These are phyloP conservation scores for Zaprionus lachaisei DNA, from an alignment of 1,140 invertebrate species.

Conservation along the genomic window DNA sequence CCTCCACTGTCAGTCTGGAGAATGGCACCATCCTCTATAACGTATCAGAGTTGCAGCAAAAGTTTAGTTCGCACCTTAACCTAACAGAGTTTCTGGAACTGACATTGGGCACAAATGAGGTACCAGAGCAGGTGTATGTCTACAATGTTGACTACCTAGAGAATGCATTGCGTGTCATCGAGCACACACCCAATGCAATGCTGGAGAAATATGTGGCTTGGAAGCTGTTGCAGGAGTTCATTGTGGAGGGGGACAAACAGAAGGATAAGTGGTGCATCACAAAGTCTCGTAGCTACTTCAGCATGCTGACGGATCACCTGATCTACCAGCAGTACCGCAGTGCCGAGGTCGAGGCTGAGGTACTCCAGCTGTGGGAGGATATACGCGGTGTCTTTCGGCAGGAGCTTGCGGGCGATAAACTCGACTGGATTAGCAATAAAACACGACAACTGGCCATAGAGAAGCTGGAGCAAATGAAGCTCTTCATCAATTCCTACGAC, in stretches of 20 bases:
- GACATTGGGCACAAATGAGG: slow-evolving; percentile 42
- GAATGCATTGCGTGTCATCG: slow-evolving; percentile 20
- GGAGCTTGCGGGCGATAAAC: slow-evolving; percentile 60
- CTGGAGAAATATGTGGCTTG: slow-evolving; percentile 65
- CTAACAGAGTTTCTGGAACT: slow-evolving; percentile 57
- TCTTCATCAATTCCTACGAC: slow-evolving; percentile 69
- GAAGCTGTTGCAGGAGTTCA: slow-evolving; percentile 57
- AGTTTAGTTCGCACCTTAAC: slow-evolving; percentile 51
- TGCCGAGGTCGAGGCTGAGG: slow-evolving; percentile 46
- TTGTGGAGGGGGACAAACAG: slow-evolving; percentile 31
- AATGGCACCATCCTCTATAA: slow-evolving; percentile 43
- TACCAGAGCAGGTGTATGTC: slow-evolving; percentile 60
- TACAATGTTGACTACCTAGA: slow-evolving; percentile 33
- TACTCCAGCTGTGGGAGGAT: slow-evolving; percentile 60
- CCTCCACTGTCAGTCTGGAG: not conserved
- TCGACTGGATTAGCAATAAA: slow-evolving; percentile 67
- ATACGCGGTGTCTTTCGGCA: slow-evolving; percentile 52
- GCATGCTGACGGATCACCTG: slow-evolving; percentile 57
- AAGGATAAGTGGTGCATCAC: slow-evolving; percentile 54
- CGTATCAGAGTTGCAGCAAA: slow-evolving; percentile 46
- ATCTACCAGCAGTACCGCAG: slow-evolving; percentile 61
- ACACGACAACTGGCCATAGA: slow-evolving; percentile 61
- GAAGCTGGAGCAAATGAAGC: slow-evolving; percentile 64
- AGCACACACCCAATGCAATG: slow-evolving; percentile 17
- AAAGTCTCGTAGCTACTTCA: slow-evolving; percentile 62